Percentiles rank a stretch among this genome's conserved stretches.
phyloP scores from a whole-genome alignment of 2,113 vertebrate genomes.

The Labeo catla region DNA sequence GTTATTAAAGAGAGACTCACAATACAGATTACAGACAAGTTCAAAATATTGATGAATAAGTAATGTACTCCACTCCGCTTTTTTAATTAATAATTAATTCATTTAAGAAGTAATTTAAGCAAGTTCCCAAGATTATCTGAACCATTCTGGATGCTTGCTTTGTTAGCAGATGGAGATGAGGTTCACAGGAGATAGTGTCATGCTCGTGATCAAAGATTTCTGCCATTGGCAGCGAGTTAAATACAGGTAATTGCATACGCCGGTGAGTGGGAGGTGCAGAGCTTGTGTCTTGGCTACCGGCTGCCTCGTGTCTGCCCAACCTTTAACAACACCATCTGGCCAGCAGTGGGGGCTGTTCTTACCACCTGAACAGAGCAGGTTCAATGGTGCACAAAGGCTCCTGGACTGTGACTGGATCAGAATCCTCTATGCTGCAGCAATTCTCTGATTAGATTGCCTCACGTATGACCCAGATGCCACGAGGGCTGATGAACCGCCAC shows the following conservation, averaged over 20 bases:
- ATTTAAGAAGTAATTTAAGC: not conserved
- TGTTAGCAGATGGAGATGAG: constrained; percentile 15
- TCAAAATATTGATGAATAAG: no score
- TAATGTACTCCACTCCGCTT: no score
- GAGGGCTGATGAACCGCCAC: constrained; percentile 31
- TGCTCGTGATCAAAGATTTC: not conserved
- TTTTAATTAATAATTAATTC: not conserved
- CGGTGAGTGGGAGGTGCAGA: constrained; percentile 1
- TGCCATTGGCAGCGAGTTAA: constrained; percentile 37
- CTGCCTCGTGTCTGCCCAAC: constrained; percentile 1
- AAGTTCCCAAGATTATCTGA: not conserved
- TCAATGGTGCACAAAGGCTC: constrained; percentile 20
- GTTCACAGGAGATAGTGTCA: not conserved
- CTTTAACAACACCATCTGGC: constrained; percentile 48
- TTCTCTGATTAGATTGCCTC: constrained; percentile 46
- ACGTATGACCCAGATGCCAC: constrained; percentile 33
- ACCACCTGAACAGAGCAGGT: constrained; percentile 28
- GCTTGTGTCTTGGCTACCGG: constrained; percentile 19
- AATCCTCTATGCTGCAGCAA: constrained; percentile 1
- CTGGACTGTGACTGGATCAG: constrained; percentile 27
- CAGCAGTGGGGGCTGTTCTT: constrained; percentile 39
- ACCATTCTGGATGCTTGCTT: not conserved
- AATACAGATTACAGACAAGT: no score
- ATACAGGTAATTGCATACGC: constrained; percentile 30
- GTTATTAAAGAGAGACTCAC: not conserved